Evolutionary conservation across 2,113 vertebrate genomes (phyloP), one percentile per base, ranked within the genome.

Genomic region (Podocnemis expansa): DNA sequence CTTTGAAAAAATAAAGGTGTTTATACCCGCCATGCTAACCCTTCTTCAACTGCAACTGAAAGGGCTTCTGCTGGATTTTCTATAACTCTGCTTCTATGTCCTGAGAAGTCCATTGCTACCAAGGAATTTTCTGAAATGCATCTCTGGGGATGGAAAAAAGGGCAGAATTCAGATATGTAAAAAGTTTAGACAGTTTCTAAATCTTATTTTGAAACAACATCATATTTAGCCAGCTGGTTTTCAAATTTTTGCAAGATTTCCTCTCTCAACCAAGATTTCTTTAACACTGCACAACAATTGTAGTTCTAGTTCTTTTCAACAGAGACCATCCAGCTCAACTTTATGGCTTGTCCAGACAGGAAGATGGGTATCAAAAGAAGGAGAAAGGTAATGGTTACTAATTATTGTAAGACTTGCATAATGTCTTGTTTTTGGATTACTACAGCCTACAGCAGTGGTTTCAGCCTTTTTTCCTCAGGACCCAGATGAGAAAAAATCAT

Each of bases 101-200:
- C 99, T 63, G 99, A 99, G 97, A 99, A 99, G 97, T 99, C 99
- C 99, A 99, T 99, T 95, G 99, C 99, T 96, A 99, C 99, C 84
- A 99, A 98, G 47, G 99, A 99, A 97, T 99, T 99, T 97, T 99
- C 99, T 34, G 99, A 99, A 98, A 99, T 98, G 97, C 99, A 99
- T 95, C 99, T 99, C 99, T 99, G 97, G 82, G 98, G 97, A 52
- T 84, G 87, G 92, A 89, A 29, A 78, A 67, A 86, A 85, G 31
- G 47, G 34, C 58, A 47, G 5, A 85, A 67, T n/a, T 25, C 29
- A 67, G 31, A 29, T 43, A 34, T 45, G 4, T 95, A 84, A 25
- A 80, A 81, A 89, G 79, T 91, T 51, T 75, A 91, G 58, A 29
- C 43, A 81, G 84, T 90, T 92, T 84, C 45, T 41, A 89, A 34